Percentiles rank a stretch among this genome's conserved stretches.
Evolutionary conservation across 2,888 invertebrate species (phyloP).

Genomic region (Frankliniella intonsa): DNA sequence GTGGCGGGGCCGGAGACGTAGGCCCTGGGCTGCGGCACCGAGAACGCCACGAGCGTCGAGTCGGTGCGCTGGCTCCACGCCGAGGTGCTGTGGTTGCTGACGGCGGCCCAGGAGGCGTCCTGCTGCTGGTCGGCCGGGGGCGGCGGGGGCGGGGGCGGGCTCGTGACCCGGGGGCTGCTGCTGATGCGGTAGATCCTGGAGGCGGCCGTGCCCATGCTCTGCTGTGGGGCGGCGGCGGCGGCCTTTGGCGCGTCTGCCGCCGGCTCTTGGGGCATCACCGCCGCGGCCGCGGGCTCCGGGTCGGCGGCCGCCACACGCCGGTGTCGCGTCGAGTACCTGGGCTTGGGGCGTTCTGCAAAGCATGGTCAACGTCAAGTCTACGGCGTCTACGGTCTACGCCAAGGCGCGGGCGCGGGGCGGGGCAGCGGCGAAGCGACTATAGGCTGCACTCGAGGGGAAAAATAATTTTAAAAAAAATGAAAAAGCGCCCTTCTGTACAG

Average conservation of each 20-base stretch:
- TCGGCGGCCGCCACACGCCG: slow-evolving; percentile 31
- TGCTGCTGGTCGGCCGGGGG: background rate
- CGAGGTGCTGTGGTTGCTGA: slow-evolving; percentile 2
- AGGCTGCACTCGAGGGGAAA: background rate
- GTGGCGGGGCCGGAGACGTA: background rate
- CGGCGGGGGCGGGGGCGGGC: slow-evolving; percentile 4
- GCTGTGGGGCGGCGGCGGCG: background rate
- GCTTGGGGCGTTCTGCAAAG: slow-evolving; percentile 3
- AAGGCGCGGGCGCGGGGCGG: background rate
- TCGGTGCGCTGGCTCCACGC: background rate
- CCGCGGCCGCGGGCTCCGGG: background rate
- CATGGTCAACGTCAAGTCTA: background rate
- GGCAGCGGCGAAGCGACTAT: background rate
- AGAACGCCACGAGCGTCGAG: background rate
- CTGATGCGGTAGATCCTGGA: slow-evolving; percentile 34
- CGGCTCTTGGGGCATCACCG: background rate
- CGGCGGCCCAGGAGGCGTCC: background rate
- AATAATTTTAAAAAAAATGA: background rate
- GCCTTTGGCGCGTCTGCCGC: background rate
- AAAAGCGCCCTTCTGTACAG: too few relatives aligned
- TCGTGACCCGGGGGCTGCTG: slow-evolving; percentile 31
- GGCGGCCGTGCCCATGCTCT: background rate
- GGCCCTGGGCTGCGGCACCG: slow-evolving; percentile 8
- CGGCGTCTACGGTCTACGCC: background rate
- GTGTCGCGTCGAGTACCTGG: background rate